Evolutionary conservation across 2,113 vertebrate species (phyloP).

Genomic region (Nymphicus hollandicus): DNA sequence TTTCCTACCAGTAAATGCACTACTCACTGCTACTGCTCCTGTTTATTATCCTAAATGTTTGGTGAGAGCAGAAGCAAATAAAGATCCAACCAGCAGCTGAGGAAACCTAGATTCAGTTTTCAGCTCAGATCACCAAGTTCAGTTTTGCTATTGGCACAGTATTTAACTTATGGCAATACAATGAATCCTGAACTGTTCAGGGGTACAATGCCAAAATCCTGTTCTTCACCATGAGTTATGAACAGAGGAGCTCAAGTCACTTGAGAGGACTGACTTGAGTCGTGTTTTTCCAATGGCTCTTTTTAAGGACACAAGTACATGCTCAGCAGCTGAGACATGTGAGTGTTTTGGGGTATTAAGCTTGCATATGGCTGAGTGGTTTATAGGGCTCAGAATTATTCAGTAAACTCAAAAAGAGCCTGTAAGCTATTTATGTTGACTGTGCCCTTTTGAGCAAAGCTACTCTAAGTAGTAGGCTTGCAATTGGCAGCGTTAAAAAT

Average conservation of each 20-base stretch:
- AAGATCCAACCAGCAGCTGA: neutral
- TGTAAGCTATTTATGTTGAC: conserved; percentile 21
- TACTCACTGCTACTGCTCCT: neutral
- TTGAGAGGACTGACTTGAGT: neutral
- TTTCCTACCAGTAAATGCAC: neutral
- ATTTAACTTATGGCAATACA: neutral
- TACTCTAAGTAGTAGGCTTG: neutral
- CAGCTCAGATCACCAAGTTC: neutral
- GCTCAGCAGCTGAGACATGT: neutral
- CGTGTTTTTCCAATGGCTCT: neutral
- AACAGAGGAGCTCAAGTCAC: neutral
- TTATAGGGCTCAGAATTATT: neutral
- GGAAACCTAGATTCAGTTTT: neutral
- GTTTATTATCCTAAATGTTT: neutral
- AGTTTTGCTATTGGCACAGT: neutral
- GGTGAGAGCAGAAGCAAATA: neutral
- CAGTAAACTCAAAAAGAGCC: neutral
- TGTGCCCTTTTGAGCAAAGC: neutral
- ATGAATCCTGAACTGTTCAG: neutral
- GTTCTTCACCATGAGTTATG: neutral
- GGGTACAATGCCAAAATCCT: neutral
- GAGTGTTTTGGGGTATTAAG: neutral
- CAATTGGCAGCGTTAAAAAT: conserved; percentile 36
- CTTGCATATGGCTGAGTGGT: neutral
- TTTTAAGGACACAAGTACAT: neutral